Percentiles rank a stretch among this genome's conserved stretches.
These are phyloP conservation scores for Clamator glandarius DNA, from an alignment of 2,797 vertebrate genomes.

Conservation along the genomic window DNA sequence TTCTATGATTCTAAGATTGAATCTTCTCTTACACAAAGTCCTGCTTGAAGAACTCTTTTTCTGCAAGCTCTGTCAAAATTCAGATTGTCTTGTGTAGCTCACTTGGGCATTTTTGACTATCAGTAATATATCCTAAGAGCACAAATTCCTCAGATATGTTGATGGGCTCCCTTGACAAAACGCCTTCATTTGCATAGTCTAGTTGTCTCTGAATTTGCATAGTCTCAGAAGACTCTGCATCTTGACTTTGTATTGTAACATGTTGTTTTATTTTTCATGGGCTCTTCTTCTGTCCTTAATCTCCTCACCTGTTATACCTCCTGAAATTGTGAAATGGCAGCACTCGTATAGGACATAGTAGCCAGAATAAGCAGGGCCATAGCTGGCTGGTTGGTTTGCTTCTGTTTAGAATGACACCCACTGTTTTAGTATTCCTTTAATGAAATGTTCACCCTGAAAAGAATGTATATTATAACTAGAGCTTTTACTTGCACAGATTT, in stretches of 20 bases:
- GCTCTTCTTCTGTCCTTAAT: background rate
- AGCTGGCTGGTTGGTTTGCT: background rate
- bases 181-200: background rate
- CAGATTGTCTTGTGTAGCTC: background rate
- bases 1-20: too few relatives aligned
- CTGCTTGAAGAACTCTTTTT: background rate
- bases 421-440: background rate
- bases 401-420: background rate
- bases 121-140: background rate
- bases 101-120: background rate
- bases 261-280: background rate
- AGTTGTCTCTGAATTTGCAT: background rate
- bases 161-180: background rate
- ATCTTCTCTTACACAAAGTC: background rate
- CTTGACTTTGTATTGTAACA: background rate
- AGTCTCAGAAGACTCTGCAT: background rate
- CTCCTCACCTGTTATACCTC: background rate
- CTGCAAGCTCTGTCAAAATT: background rate
- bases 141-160: background rate
- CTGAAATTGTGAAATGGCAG: background rate
- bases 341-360: background rate
- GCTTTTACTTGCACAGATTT: background rate
- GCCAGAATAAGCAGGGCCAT: background rate
- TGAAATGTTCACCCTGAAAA: background rate
- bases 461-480: background rate